Conservation (phyloP, 2,888 invertebrate genomes). For the Ceratothoa steindachneri region DNA sequence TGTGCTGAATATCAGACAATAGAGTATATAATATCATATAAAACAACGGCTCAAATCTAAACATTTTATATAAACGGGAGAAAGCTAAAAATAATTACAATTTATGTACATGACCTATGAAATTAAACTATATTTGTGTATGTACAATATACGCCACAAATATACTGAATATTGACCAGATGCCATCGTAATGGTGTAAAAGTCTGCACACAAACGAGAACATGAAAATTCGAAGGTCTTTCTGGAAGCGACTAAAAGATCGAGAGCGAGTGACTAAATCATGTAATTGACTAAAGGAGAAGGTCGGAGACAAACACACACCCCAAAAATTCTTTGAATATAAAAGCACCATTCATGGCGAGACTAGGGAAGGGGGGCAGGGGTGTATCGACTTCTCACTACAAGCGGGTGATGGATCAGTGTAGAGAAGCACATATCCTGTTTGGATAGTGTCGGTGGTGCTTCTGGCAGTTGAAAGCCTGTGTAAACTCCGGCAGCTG, state of each 20-base stretch:
- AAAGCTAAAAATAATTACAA: not conserved
- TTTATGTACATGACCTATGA: not conserved
- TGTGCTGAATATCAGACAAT: no score
- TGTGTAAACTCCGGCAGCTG: constrained; percentile 43
- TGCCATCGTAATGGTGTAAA: no score
- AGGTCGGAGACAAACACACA: not conserved
- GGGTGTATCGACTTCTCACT: not conserved
- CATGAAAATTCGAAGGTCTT: no score
- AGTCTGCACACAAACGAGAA: no score
- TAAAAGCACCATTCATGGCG: not conserved
- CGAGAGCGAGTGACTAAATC: no score
- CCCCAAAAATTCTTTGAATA: not conserved
- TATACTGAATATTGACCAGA: no score
- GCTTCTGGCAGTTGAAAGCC: constrained; percentile 31
- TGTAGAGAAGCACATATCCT: constrained; percentile 38
- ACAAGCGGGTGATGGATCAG: constrained; percentile 27
- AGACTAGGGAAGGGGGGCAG: not conserved
- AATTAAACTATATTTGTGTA: not conserved
- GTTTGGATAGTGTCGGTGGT: constrained; percentile 35
- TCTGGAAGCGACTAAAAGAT: no score
- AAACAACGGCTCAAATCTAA: not conserved
- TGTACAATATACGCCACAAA: not conserved
- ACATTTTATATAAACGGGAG: not conserved
- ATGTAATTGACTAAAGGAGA: no score
- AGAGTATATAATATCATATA: no score